These are phyloP conservation scores for Pogoniulus pusillus DNA, from an alignment of 2,797 vertebrate genomes.

Conservation along the genomic window DNA sequence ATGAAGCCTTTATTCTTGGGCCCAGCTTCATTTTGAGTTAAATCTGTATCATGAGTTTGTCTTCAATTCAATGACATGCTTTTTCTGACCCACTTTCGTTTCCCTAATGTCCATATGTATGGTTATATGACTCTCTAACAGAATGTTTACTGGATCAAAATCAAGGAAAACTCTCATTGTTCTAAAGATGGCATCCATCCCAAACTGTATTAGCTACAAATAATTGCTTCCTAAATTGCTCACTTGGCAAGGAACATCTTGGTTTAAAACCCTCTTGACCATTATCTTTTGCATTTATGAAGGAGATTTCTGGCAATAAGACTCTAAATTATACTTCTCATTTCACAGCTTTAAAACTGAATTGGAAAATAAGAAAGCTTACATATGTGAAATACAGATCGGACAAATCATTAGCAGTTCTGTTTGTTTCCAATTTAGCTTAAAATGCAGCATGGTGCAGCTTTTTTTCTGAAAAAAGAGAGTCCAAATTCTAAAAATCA, in stretches of 20 bases:
- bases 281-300: conserved; percentile 15
- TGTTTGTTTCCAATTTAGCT: not conserved
- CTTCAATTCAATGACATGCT: not conserved
- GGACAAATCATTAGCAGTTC: not conserved
- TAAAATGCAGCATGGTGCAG: not conserved
- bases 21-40: not conserved
- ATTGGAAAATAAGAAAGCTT: not conserved
- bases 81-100: not conserved
- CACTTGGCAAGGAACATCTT: not conserved
- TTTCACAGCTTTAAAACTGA: conserved; percentile 18
- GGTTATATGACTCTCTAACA: not conserved
- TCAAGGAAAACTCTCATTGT: not conserved
- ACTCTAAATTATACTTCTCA: not conserved
- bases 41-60: not conserved
- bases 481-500: not conserved
- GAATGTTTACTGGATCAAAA: conserved; percentile 12
- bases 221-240: conserved; percentile 35
- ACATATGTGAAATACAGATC: not conserved
- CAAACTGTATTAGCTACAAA: not conserved
- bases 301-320: not conserved
- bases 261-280: conserved; percentile 8
- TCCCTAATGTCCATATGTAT: not conserved
- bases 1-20: not conserved
- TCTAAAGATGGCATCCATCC: not conserved
- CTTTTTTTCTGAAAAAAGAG: not conserved